These are phyloP conservation scores for Allolobophora icterica DNA, from an alignment of 2,888 invertebrate genomes.

Conservation along the genomic window DNA sequence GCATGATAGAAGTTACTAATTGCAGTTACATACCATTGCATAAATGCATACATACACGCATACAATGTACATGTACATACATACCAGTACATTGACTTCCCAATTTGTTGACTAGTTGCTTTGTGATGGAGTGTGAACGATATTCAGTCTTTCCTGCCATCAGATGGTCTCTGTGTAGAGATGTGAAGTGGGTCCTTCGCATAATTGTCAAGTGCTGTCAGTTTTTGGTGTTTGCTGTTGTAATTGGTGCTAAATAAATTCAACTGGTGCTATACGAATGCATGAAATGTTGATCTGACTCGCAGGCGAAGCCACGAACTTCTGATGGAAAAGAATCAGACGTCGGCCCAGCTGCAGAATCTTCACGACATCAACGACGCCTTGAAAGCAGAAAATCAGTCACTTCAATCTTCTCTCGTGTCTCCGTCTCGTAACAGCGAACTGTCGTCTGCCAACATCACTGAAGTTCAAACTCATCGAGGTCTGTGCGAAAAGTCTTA, in stretches of 20 bases:
- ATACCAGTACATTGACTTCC: too few relatives aligned
- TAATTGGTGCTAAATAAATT: not conserved
- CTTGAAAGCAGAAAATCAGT: slow-evolving; percentile 28
- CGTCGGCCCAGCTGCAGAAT: not conserved
- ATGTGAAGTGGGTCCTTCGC: too few relatives aligned
- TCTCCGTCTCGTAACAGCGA: not conserved
- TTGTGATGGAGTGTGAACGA: too few relatives aligned
- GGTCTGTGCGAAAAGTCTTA: not conserved
- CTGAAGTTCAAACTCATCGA: not conserved
- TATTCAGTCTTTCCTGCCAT: too few relatives aligned
- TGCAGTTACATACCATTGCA: too few relatives aligned
- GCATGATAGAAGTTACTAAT: too few relatives aligned
- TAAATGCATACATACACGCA: too few relatives aligned
- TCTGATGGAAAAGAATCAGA: slow-evolving; percentile 36
- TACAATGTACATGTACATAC: too few relatives aligned
- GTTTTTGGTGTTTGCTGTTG: too few relatives aligned
- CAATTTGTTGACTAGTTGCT: too few relatives aligned
- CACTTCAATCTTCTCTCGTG: not conserved
- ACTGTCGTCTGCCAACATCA: not conserved
- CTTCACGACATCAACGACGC: slow-evolving; percentile 33
- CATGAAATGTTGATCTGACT: not conserved
- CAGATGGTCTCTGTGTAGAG: too few relatives aligned
- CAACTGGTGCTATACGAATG: not conserved
- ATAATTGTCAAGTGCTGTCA: too few relatives aligned
- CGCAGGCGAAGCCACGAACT: slow-evolving; percentile 31